Conservation (phyloP, 2,797 vertebrate species). For the Cynopterus sphinx region DNA sequence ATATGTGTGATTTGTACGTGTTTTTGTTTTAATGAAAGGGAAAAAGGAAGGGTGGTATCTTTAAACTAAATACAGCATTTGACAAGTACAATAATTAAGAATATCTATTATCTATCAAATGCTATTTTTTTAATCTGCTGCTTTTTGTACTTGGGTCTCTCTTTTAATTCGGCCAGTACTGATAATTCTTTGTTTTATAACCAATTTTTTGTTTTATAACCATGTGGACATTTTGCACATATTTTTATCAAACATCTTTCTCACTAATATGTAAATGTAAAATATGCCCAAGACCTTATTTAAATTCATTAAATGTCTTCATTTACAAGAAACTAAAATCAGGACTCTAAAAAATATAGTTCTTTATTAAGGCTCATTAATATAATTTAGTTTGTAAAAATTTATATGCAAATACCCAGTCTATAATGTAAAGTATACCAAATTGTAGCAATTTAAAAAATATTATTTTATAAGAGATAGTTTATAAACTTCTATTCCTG, state of each 20-base stretch:
- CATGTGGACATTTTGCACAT: background rate
- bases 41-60: background rate
- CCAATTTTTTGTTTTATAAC: background rate
- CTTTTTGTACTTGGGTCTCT: background rate
- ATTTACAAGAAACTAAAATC: background rate
- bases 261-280: background rate
- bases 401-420: background rate
- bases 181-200: background rate
- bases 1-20: background rate
- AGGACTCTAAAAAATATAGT: background rate
- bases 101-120: background rate
- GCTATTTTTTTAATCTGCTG: background rate
- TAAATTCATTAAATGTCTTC: background rate
- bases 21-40: background rate
- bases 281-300: background rate
- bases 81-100: background rate
- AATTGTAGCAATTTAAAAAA: background rate
- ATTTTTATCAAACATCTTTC: background rate
- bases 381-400: background rate
- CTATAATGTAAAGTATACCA: background rate
- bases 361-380: background rate
- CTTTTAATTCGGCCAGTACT: background rate
- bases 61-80: background rate
- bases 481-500: background rate
- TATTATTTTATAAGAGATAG: background rate